Conservation (phyloP, 1,140 invertebrate species). For the Cydia pomonella region DNA sequence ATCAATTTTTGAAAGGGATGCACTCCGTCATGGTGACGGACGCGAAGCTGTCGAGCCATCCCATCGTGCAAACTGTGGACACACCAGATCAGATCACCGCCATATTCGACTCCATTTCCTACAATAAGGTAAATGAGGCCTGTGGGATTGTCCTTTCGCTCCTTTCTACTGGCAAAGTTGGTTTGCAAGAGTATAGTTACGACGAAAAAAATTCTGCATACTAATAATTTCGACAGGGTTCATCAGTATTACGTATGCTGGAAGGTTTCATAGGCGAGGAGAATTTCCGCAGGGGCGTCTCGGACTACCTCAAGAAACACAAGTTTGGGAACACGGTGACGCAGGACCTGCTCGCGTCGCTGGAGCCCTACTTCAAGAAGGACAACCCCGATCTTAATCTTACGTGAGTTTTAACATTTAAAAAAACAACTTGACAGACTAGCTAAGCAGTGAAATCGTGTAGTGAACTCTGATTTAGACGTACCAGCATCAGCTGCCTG, state of each 20-base stretch:
- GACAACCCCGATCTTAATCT: slow-evolving; percentile 61
- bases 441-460: too few species aligned
- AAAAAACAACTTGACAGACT: too few species aligned
- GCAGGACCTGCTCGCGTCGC: slow-evolving; percentile 87
- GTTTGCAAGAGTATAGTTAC: too few species aligned
- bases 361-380: slow-evolving; percentile 76
- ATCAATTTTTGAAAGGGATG: slow-evolving; percentile 88
- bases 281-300: slow-evolving; percentile 87
- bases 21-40: slow-evolving; percentile 89
- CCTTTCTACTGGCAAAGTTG: too few species aligned
- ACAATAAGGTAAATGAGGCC: slow-evolving; percentile 93
- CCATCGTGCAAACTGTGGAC: slow-evolving; percentile 90
- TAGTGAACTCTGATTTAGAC: too few species aligned
- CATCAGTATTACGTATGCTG: slow-evolving; percentile 94
- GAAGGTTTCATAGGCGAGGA: slow-evolving; percentile 90
- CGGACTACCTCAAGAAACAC: slow-evolving; percentile 87
- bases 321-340: slow-evolving; percentile 90
- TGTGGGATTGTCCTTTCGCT: too few species aligned
- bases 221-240: slow-evolving; percentile 83
- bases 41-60: slow-evolving; percentile 91
- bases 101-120: slow-evolving; percentile 96
- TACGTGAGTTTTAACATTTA: slow-evolving; percentile 55
- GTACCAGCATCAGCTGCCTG: too few species aligned
- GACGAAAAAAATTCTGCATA: neutral
- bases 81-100: slow-evolving; percentile 95